Evolutionary conservation across 53 echinoderm and acorn worm species (phyloP), one percentile per base, ranked within the genome.

Genomic region (Temnopleurus reevesii): DNA sequence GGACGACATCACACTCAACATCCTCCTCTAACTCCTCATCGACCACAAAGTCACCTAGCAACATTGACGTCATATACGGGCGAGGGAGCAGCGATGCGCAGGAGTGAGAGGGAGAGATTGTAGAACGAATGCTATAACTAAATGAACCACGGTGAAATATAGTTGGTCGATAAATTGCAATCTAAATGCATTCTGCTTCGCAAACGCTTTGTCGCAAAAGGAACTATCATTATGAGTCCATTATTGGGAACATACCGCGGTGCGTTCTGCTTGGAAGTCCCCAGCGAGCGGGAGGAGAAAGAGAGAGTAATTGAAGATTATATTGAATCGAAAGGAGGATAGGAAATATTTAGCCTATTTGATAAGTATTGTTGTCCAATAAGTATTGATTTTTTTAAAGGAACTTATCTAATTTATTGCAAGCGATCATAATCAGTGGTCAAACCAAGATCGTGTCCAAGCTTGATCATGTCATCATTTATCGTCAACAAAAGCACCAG

Each of bases 21-120:
- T 43, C 41, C n/a, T 71, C 71, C 41, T 71, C 71, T 2, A 71
- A 21, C 41, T 71, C 38, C 38, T 71, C 21, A 34, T 38, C 1
- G 34, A 41, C n/a, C 41, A 21, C 19, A 12, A 17, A 7, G 41
- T 71, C 23, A 27, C 71, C 71, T 71, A 71, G 71, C 71, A 71
- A 71, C 71, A 41, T n/a, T 71, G 71, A 71, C 71, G 71, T 71
- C 71, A 71, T 71, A n/a, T n/a, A 21, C 19, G 21, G 71, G 13
- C 41, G 41, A 41, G n/a, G 41, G 6, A 71, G 71, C 21, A n/a
- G n/a, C n/a, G n/a, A n/a, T n/a, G 13, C 41, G 41, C n/a, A 12
- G 41, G 6, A 71, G 71, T 12, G 71, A 43, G 71, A 4, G 41
- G 8, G 41, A 36, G 8, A n/a, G 71, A 4, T 71, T 2, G 71